Percentiles rank a stretch among this genome's conserved stretches.
Evolutionary conservation across 2,888 invertebrate species (phyloP).

Genomic region (Crocallis elinguaria): DNA sequence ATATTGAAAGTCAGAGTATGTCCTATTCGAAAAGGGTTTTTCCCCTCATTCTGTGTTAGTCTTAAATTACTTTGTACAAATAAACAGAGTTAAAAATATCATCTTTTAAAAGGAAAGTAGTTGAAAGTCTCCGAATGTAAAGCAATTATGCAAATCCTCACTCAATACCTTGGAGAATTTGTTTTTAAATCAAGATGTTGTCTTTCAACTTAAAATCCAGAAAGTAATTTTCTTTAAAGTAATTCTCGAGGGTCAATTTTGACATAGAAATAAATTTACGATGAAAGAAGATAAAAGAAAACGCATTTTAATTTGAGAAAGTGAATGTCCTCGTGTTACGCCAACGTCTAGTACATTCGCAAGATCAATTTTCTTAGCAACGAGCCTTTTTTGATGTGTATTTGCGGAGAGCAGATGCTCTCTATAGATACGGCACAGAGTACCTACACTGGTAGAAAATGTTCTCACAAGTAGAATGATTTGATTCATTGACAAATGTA

Average conservation of each 20-base stretch:
- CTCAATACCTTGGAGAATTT: constrained; percentile 6
- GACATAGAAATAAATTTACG: constrained; percentile 16
- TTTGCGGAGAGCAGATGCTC: constrained; percentile 41
- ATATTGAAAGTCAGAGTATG: no score
- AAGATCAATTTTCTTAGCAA: constrained; percentile 40
- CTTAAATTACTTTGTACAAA: not conserved
- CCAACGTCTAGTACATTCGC: constrained; percentile 19
- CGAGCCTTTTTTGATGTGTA: constrained; percentile 39
- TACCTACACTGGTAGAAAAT: constrained; percentile 10
- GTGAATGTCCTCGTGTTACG: constrained; percentile 25
- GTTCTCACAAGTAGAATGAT: not conserved
- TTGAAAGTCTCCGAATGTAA: constrained; percentile 9
- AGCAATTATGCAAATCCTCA: constrained; percentile 16
- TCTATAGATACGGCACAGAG: constrained; percentile 34
- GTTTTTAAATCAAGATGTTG: constrained; percentile 15
- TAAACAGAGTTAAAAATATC: not conserved
- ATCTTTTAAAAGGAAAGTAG: not conserved
- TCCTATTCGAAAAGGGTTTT: no score
- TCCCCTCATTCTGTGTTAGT: not conserved
- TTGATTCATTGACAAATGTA: no score
- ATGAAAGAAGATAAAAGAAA: constrained; percentile 19
- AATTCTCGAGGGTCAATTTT: constrained; percentile 18
- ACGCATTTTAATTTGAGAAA: constrained; percentile 32
- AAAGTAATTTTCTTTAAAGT: constrained; percentile 15
- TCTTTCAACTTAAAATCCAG: constrained; percentile 15